phyloP scores from a whole-genome alignment of 1,140 invertebrate genomes.

The Drosophila nebulosa region DNA sequence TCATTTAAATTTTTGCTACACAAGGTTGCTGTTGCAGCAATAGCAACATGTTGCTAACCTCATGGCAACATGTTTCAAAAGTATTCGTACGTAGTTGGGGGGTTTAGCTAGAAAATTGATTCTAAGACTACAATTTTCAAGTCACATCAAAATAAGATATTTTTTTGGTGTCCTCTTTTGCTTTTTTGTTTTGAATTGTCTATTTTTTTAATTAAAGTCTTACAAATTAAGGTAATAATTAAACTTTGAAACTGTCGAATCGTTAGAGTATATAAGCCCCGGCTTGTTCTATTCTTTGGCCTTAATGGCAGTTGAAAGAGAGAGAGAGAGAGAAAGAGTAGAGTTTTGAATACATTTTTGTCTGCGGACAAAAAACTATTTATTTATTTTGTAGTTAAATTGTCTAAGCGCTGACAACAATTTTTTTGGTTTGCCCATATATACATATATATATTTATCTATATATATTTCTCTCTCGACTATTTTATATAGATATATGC shows the following conservation, averaged over 20 bases:
- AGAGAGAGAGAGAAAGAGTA: too few species aligned
- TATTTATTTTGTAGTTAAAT: slow-evolving; percentile 25
- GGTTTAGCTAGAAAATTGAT: too few species aligned
- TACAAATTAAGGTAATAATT: too few species aligned
- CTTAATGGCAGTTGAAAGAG: too few species aligned
- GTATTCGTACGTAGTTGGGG: too few species aligned
- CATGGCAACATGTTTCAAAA: background rate
- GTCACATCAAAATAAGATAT: too few species aligned
- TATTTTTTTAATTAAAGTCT: too few species aligned
- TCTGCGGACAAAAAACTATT: background rate
- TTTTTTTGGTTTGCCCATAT: slow-evolving; percentile 5
- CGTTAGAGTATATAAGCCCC: background rate
- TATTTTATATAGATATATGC: background rate
- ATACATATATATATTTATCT: background rate
- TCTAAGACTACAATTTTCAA: too few species aligned
- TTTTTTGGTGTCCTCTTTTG: too few species aligned
- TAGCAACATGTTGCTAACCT: slow-evolving; percentile 61
- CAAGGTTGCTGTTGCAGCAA: background rate
- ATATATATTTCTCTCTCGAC: background rate
- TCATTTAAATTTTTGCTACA: slow-evolving; percentile 44
- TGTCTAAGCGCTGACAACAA: slow-evolving; percentile 25
- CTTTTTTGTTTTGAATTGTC: too few species aligned
- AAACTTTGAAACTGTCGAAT: too few species aligned
- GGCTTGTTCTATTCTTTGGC: background rate
- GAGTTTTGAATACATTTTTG: slow-evolving; percentile 1